These are phyloP conservation scores for Drosophila teissieri DNA, from an alignment of 1,140 invertebrate species.

Conservation along the genomic window DNA sequence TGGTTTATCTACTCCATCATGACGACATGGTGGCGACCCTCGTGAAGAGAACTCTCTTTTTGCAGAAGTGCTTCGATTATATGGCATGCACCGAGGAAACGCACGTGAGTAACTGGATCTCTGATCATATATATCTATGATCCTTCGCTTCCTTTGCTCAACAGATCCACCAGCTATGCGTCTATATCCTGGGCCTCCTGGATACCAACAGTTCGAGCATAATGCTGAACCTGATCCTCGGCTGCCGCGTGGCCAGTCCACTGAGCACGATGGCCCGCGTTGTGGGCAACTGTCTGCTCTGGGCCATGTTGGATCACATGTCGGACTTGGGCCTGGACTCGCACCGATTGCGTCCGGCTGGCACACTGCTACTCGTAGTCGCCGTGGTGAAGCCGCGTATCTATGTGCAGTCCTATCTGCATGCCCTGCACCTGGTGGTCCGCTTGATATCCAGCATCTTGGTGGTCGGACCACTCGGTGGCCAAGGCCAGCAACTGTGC, in stretches of 20 bases:
- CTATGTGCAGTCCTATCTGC: constrained; percentile 55
- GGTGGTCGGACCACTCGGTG: constrained; percentile 38
- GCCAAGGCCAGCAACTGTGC: constrained; percentile 30
- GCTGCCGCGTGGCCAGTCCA: constrained; percentile 49
- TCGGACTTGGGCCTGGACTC: constrained; percentile 46
- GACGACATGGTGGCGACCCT: constrained; percentile 34
- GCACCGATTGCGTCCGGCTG: constrained; percentile 43
- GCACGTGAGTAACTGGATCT: constrained; percentile 20
- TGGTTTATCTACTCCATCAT: constrained; percentile 57
- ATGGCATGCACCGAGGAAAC: constrained; percentile 63
- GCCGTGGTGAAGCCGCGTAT: constrained; percentile 51
- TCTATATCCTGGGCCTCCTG: constrained; percentile 34
- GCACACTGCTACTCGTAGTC: constrained; percentile 44
- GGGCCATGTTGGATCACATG: constrained; percentile 54
- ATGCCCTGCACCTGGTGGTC: constrained; percentile 58
- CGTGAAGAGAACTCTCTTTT: constrained; percentile 50
- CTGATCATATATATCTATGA: background rate
- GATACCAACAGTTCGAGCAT: constrained; percentile 32
- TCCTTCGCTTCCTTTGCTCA: background rate
- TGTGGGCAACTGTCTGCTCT: constrained; percentile 52
- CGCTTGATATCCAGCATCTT: constrained; percentile 40
- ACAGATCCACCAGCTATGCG: constrained; percentile 50
- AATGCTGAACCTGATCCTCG: constrained; percentile 54
- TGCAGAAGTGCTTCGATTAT: constrained; percentile 60
- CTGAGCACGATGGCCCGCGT: constrained; percentile 57